Conservation (phyloP, 2,888 invertebrate genomes). For the Epirrhoe tristata region DNA sequence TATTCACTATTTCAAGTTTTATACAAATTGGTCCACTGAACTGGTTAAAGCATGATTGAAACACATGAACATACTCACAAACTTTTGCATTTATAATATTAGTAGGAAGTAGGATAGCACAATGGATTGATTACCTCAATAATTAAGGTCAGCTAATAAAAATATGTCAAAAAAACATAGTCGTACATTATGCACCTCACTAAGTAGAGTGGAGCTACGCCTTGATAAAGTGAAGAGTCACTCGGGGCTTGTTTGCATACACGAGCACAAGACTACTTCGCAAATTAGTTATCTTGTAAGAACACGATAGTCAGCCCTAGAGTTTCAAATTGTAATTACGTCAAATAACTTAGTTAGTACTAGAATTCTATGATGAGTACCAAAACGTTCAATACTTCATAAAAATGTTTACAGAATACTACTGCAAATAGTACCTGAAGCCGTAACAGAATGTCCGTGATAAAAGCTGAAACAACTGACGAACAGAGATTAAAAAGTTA, state of each 20-base stretch:
- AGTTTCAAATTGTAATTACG: slow-evolving; percentile 14
- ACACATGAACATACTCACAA: too few species aligned
- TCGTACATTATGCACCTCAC: slow-evolving; percentile 32
- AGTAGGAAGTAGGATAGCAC: too few species aligned
- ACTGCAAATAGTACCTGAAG: background rate
- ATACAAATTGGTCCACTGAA: too few species aligned
- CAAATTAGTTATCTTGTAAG: slow-evolving; percentile 53
- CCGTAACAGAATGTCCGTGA: slow-evolving; percentile 26
- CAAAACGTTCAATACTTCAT: background rate
- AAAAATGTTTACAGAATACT: background rate
- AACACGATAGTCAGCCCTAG: slow-evolving; percentile 29
- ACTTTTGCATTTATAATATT: too few species aligned
- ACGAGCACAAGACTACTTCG: slow-evolving; percentile 48
- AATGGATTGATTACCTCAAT: background rate
- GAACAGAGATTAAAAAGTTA: slow-evolving; percentile 36
- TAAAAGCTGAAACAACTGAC: slow-evolving; percentile 40
- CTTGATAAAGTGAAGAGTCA: slow-evolving; percentile 59
- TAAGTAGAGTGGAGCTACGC: slow-evolving; percentile 46
- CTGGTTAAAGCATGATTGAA: too few species aligned
- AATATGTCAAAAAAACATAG: slow-evolving; percentile 8
- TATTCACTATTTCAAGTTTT: too few species aligned
- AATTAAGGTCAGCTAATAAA: slow-evolving; percentile 8
- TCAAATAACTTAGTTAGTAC: background rate
- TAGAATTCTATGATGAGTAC: background rate
- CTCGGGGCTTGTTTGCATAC: slow-evolving; percentile 63